These are phyloP conservation scores for Drosophila kokeensis DNA, from an alignment of 2,888 invertebrate species.

Conservation along the genomic window DNA sequence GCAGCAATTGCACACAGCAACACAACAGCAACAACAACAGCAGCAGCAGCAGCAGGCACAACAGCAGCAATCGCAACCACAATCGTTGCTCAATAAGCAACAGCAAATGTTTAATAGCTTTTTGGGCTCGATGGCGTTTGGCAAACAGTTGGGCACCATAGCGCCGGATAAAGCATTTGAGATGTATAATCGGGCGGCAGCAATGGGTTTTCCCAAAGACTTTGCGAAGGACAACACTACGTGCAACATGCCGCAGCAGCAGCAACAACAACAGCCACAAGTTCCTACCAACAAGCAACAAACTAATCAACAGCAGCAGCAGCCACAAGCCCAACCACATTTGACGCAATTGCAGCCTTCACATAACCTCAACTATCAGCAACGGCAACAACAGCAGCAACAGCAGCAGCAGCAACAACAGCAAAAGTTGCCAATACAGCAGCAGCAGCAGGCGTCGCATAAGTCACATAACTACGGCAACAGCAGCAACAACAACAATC, in stretches of 20 bases:
- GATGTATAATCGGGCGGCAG: conserved; percentile 85
- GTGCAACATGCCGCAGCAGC: conserved; percentile 70
- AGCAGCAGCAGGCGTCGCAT: conserved; percentile 52
- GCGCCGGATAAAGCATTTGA: conserved; percentile 84
- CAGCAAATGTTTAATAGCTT: conserved; percentile 84
- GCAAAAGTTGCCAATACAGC: conserved; percentile 27
- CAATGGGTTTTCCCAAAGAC: conserved; percentile 84
- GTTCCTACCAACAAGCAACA: conserved; percentile 50
- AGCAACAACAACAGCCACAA: conserved; percentile 61
- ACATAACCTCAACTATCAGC: conserved; percentile 56
- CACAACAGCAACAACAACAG: conserved; percentile 48
- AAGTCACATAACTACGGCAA: conserved; percentile 53
- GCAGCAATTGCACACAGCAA: conserved; percentile 37
- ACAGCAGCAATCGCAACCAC: conserved; percentile 55
- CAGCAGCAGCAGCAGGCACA: conserved; percentile 36
- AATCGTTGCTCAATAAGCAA: conserved; percentile 74
- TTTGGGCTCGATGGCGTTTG: conserved; percentile 82
- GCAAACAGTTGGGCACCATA: conserved; percentile 83
- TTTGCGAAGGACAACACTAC: conserved; percentile 74
- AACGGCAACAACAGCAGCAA: conserved; percentile 44
- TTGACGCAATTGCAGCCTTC: conserved; percentile 63
- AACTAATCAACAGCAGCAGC: conserved; percentile 50
- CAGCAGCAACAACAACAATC: conserved; percentile 36
- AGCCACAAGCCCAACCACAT: conserved; percentile 67
- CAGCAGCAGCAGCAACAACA: conserved; percentile 51